These are phyloP conservation scores for Gopherus flavomarginatus DNA, from an alignment of 2,113 vertebrate genomes.

Conservation along the genomic window DNA sequence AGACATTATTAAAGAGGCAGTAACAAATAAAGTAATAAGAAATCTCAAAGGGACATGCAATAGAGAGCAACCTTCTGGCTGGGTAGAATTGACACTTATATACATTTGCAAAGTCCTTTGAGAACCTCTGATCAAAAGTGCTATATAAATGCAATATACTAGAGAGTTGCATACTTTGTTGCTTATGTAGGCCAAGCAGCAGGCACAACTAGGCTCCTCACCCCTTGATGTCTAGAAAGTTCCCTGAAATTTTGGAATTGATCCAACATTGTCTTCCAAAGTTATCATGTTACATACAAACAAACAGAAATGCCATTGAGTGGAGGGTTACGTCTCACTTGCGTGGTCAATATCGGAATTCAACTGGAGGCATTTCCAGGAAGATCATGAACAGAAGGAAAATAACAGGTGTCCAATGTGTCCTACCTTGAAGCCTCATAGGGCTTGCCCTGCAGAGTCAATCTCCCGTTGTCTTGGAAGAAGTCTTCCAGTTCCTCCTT, in stretches of 20 bases:
- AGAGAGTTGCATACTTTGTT: not conserved
- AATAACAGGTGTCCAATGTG: not conserved
- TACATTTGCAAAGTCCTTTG: not conserved
- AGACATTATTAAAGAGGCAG: conserved; percentile 41
- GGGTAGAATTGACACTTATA: not conserved
- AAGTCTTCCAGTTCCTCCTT: conserved; percentile 62
- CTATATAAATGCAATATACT: not conserved
- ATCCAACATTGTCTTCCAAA: not conserved
- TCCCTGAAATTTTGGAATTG: not conserved
- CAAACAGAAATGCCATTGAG: not conserved
- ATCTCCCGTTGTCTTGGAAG: conserved; percentile 48
- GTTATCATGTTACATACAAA: not conserved
- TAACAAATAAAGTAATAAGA: conserved; percentile 40
- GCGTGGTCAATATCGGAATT: not conserved
- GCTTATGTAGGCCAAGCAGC: not conserved
- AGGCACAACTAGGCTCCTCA: not conserved
- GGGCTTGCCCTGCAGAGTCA: conserved; percentile 16
- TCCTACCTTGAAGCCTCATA: conserved; percentile 73
- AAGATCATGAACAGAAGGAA: not conserved
- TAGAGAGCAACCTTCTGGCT: not conserved
- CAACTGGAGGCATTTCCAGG: not conserved
- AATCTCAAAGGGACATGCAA: not conserved
- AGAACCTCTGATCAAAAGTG: not conserved
- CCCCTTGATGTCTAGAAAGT: not conserved
- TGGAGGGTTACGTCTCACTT: not conserved